Base-by-base conservation (phyloP, 2,113 vertebrate species). In the Hucho hucho region DNA sequence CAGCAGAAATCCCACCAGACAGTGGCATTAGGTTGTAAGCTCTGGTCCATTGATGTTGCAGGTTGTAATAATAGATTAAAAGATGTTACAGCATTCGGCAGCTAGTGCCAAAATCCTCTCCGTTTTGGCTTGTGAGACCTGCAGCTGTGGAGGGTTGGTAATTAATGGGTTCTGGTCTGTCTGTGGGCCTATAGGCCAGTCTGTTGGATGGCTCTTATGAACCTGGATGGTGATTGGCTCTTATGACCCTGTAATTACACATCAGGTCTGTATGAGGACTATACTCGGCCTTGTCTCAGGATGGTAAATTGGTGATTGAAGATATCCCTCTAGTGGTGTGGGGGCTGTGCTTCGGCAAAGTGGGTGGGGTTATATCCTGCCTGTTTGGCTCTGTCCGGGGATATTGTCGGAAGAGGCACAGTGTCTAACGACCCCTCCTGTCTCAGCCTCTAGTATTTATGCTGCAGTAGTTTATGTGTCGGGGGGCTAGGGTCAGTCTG, bases 1-100 rank as follows among this genome's bases (percentile, higher is more conserved):
- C 81, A 84, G 82, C 81, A 76, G 75, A 77, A 82, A 73, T 64
- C 14, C 84, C 80, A 79, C 37, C 72, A 87, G 86, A 85, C 83
- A 81, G 78, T 71, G 80, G 82, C 76, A 77, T 87, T 87, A 87
- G 74, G 73, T 81, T 84, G 80, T 79, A 84, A 83, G 81, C 84
- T 83, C 68, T 65, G 70, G n/a, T 81, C 82, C 83, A 84, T 86
- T 89, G 88, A 91, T 83, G 86, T 89, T 86, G 78, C 77, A 83
- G 81, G 79, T 86, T 86, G 77, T 85, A 87, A 78, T 83, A 76
- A 72, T 80, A 88, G 86, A 86, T 84, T 81, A 86, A 83, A 83
- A 9, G 3, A 75, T 29, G 70, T 77, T 82, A 74, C 22, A 12
- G 32, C 63, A 47, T 47, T 49, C 63, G 47, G 37, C 65, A 76